phyloP scores from a whole-genome alignment of 1,140 invertebrate genomes.

The Lerema accius region DNA sequence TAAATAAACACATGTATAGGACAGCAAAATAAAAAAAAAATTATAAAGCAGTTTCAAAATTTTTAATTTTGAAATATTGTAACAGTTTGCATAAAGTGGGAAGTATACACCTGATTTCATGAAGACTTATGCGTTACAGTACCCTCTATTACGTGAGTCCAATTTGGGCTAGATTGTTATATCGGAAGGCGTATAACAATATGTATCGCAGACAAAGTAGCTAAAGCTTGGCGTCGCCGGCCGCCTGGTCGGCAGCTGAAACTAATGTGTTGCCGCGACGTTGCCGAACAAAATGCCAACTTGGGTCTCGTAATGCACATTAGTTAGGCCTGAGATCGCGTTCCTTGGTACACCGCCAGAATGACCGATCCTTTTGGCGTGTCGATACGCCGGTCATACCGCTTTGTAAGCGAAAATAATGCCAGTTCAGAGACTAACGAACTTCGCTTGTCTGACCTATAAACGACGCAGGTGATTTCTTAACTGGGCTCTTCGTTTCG shows the following conservation, averaged over 20 bases:
- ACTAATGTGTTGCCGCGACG: conserved; percentile 40
- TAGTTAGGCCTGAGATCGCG: conserved; percentile 75
- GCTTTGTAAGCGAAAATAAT: conserved; percentile 72
- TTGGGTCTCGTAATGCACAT: conserved; percentile 77
- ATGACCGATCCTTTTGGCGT: conserved; percentile 80
- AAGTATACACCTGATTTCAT: too few relatives aligned
- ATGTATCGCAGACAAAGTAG: conserved; percentile 3
- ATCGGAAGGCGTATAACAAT: not conserved
- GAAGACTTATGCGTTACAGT: too few relatives aligned
- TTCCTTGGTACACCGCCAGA: conserved; percentile 81
- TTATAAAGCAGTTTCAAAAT: too few relatives aligned
- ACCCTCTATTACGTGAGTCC: not conserved
- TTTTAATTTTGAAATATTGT: too few relatives aligned
- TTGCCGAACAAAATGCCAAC: conserved; percentile 71
- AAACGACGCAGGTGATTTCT: conserved; percentile 54
- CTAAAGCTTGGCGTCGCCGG: not conserved
- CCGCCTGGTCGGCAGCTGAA: conserved; percentile 19
- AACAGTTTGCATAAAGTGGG: too few relatives aligned
- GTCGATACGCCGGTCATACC: conserved; percentile 67
- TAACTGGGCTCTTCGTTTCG: conserved; percentile 26
- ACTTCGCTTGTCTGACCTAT: conserved; percentile 75
- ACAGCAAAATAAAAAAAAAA: too few relatives aligned
- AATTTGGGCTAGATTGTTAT: not conserved
- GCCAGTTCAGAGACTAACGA: conserved; percentile 79
- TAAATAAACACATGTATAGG: too few relatives aligned